Evolutionary conservation across 2,113 vertebrate genomes (phyloP).

Genomic region (Seriola quinqueradiata): DNA sequence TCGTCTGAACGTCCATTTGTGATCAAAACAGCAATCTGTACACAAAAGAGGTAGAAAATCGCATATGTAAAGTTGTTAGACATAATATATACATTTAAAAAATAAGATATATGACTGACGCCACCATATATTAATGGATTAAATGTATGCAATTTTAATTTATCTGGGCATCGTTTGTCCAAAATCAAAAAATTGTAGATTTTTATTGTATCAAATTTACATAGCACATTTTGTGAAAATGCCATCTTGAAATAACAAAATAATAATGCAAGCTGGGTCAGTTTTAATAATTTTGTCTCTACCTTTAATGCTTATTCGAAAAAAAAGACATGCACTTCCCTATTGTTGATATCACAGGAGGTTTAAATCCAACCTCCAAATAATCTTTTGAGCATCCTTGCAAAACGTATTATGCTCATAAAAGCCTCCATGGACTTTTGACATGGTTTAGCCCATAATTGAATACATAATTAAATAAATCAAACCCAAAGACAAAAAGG

Average conservation of each 20-base stretch:
- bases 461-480: constrained; percentile 59
- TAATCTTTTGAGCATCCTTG: constrained; percentile 14
- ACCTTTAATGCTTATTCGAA: not conserved
- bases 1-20: constrained; percentile 87
- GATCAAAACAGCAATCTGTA: constrained; percentile 87
- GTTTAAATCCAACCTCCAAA: constrained; percentile 23
- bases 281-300: constrained; percentile 8
- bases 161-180: not conserved
- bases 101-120: not conserved
- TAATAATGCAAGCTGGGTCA: not conserved
- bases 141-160: not conserved
- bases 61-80: not conserved
- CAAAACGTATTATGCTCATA: not conserved
- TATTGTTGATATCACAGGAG: constrained; percentile 4
- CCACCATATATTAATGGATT: not conserved
- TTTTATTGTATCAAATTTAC: not conserved
- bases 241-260: not conserved
- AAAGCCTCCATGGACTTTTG: constrained; percentile 37
- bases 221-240: not conserved
- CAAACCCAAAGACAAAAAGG: constrained; percentile 46
- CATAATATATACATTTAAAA: not conserved
- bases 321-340: not conserved
- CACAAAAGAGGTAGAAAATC: not conserved
- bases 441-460: constrained; percentile 62
- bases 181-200: not conserved